Percentiles rank a stretch among this genome's conserved stretches.
Conservation (phyloP, 2,797 vertebrate species). For the Atherinosoma microstoma region DNA sequence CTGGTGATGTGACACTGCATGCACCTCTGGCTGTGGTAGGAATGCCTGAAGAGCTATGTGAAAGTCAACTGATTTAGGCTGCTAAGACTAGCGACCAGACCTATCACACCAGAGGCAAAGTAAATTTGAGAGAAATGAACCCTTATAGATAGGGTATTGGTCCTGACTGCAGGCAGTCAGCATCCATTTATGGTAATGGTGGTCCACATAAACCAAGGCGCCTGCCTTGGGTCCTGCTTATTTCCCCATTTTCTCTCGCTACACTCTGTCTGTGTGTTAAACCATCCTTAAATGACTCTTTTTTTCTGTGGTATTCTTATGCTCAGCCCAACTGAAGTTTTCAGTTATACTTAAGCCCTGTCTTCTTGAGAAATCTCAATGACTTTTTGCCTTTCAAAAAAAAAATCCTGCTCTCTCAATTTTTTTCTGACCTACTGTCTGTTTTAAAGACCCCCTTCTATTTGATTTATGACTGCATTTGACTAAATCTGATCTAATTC, state of each 20-base stretch:
- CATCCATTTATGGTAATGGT: slow-evolving; percentile 77
- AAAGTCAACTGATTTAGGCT: slow-evolving; percentile 79
- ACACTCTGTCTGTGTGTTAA: slow-evolving; percentile 41
- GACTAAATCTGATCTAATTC: slow-evolving; percentile 66
- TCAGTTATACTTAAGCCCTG: slow-evolving; percentile 5
- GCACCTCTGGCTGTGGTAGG: slow-evolving; percentile 64
- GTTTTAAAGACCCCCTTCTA: slow-evolving; percentile 31
- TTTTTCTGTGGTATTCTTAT: slow-evolving; percentile 14
- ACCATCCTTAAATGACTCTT: slow-evolving; percentile 20
- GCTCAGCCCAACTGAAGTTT: slow-evolving; percentile 20
- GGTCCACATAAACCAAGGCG: slow-evolving; percentile 63
- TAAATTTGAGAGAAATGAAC: slow-evolving; percentile 79
- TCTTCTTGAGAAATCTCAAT: slow-evolving; percentile 33
- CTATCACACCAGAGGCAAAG: slow-evolving; percentile 74
- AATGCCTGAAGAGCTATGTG: slow-evolving; percentile 71
- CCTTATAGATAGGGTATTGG: slow-evolving; percentile 79
- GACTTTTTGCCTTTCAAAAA: not conserved
- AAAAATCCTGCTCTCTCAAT: slow-evolving; percentile 21
- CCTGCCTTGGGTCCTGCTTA: slow-evolving; percentile 54
- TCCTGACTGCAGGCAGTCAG: slow-evolving; percentile 79
- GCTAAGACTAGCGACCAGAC: slow-evolving; percentile 66
- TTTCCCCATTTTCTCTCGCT: slow-evolving; percentile 36
- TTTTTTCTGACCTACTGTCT: slow-evolving; percentile 24
- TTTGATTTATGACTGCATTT: slow-evolving; percentile 60
- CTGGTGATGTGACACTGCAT: slow-evolving; percentile 72